Conservation (phyloP, 2,888 invertebrate genomes). For the Nemotelus nigrinus region DNA sequence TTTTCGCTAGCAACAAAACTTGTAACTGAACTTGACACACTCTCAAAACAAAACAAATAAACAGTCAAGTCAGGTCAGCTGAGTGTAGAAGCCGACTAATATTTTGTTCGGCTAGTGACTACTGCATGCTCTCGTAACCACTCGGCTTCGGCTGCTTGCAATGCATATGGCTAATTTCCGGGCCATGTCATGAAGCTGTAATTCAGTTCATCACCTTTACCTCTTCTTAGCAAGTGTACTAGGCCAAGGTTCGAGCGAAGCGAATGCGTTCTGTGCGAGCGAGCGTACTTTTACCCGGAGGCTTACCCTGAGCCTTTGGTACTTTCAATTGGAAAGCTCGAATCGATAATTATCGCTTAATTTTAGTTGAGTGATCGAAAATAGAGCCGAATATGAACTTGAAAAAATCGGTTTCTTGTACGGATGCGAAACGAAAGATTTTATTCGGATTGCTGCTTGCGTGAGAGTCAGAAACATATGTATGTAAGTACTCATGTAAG, state of each 20-base stretch:
- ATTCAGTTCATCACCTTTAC: conserved; percentile 45
- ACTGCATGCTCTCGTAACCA: not conserved
- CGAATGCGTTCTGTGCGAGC: not conserved
- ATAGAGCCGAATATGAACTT: no score
- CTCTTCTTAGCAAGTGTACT: conserved; percentile 39
- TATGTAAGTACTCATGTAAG: not conserved
- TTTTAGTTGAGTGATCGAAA: no score
- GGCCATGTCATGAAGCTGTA: conserved; percentile 34
- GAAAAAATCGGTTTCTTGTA: no score
- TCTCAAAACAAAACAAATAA: conserved; percentile 21
- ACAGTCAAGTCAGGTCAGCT: not conserved
- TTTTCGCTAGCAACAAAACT: no score
- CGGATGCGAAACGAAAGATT: no score
- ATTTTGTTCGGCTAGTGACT: not conserved
- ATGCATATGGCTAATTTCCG: conserved; percentile 22
- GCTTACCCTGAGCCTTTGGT: no score
- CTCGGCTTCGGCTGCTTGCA: no score
- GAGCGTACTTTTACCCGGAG: no score
- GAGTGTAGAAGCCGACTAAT: not conserved
- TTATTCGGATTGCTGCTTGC: no score
- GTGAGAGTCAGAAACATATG: no score
- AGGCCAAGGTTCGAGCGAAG: conserved; percentile 31
- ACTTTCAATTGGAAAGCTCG: no score
- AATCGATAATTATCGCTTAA: no score
- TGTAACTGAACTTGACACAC: conserved; percentile 36